Conservation (phyloP, 2,797 vertebrate genomes). For the Prunella strophiata region DNA sequence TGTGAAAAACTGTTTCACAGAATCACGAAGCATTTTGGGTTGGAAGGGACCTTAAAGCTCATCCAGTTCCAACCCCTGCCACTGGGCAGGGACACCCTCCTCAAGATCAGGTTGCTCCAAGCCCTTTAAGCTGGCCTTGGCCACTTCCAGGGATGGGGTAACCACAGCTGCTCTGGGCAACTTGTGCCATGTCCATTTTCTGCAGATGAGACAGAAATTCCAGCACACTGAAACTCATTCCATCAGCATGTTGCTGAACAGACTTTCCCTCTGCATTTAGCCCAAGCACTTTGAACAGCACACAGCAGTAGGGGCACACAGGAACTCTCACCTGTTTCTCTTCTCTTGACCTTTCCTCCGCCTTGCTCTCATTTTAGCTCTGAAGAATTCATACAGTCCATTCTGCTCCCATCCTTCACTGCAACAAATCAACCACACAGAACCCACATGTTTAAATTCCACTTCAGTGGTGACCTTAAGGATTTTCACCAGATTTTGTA, state of each 20-base stretch:
- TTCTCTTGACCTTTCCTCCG: constrained; percentile 95
- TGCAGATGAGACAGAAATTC: not conserved
- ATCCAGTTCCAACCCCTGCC: not conserved
- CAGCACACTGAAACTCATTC: not conserved
- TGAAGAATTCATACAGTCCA: constrained; percentile 95
- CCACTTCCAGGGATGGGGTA: not conserved
- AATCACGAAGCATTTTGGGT: not conserved
- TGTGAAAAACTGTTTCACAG: rapidly evolving
- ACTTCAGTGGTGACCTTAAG: rapidly evolving
- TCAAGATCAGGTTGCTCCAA: not conserved
- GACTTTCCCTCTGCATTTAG: not conserved
- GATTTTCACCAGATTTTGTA: not conserved
- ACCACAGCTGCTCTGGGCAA: not conserved
- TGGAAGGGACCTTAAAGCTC: not conserved
- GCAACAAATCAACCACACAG: constrained; percentile 40
- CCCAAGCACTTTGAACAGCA: not conserved
- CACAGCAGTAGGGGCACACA: not conserved
- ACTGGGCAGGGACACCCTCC: not conserved
- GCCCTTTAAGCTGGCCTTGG: not conserved
- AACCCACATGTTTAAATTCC: not conserved
- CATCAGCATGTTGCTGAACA: not conserved
- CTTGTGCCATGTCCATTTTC: not conserved
- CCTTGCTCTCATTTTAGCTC: constrained; percentile 97
- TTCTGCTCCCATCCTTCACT: constrained; percentile 99
- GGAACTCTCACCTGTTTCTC: constrained; percentile 85